Evolutionary conservation across 2,113 vertebrate genomes (phyloP).

Genomic region (Natator depressus): DNA sequence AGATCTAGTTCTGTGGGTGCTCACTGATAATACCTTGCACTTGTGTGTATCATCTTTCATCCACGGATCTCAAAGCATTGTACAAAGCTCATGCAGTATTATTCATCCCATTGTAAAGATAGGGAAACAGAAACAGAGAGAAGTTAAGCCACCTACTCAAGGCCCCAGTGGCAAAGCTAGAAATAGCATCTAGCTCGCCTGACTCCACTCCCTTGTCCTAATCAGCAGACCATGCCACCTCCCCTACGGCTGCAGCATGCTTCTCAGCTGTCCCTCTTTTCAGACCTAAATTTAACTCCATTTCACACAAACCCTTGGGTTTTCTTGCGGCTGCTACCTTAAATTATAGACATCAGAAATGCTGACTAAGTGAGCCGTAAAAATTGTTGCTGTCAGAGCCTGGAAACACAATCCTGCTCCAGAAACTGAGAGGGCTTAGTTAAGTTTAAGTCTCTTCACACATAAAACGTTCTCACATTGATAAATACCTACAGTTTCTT

Average conservation of each 20-base stretch:
- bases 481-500: neutral
- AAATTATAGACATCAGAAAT: neutral
- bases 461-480: neutral
- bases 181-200: neutral
- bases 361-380: neutral
- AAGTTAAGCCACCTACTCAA: neutral
- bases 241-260: neutral
- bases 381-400: neutral
- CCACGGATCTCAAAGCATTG: neutral
- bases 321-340: neutral
- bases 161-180: neutral
- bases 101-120: neutral
- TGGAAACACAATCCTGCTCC: neutral
- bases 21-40: neutral
- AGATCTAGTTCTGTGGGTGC: neutral
- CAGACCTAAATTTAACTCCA: neutral
- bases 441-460: neutral
- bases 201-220: neutral
- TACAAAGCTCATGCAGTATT: neutral
- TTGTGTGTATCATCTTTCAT: neutral
- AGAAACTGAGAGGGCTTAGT: neutral
- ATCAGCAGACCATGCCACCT: neutral
- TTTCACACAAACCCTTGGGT: constrained; percentile 13
- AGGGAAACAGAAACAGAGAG: neutral
- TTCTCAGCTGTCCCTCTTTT: constrained; percentile 20